A percentile compares a stretch with the other conserved stretches of the same genome.
These are phyloP conservation scores for Eupithecia tripunctaria DNA, from an alignment of 2,888 invertebrate species.

Conservation along the genomic window DNA sequence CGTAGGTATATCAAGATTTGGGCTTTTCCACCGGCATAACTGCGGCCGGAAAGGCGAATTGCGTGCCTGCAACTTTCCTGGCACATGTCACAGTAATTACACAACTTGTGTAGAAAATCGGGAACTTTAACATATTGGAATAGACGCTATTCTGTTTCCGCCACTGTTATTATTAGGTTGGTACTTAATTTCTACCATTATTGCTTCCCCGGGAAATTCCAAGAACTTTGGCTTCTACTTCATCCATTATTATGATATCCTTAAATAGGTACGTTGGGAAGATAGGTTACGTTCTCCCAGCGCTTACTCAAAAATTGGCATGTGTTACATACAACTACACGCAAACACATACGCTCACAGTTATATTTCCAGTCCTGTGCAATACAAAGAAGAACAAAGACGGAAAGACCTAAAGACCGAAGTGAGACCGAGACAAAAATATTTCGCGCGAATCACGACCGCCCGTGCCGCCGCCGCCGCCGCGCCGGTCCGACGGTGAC, in stretches of 20 bases:
- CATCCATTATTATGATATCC: background rate
- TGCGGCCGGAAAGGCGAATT: conserved; percentile 12
- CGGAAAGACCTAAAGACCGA: too few relatives aligned
- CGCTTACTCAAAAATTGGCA: too few relatives aligned
- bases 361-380: too few relatives aligned
- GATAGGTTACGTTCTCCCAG: too few relatives aligned
- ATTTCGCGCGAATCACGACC: too few relatives aligned
- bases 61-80: conserved; percentile 19
- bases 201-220: background rate
- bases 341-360: too few relatives aligned
- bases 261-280: too few relatives aligned
- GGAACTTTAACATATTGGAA: conserved; percentile 3
- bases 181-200: background rate
- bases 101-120: conserved; percentile 7
- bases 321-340: too few relatives aligned
- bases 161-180: background rate
- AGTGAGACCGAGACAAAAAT: too few relatives aligned
- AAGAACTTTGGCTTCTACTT: background rate
- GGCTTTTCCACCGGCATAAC: background rate
- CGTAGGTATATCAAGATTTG: background rate
- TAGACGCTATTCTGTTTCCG: background rate
- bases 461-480: too few relatives aligned
- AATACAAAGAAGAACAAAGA: too few relatives aligned
- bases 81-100: conserved; percentile 21
- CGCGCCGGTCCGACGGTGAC: too few relatives aligned